Evolutionary conservation across 2,888 invertebrate genomes (phyloP).

Genomic region (Drosophila borborema): DNA sequence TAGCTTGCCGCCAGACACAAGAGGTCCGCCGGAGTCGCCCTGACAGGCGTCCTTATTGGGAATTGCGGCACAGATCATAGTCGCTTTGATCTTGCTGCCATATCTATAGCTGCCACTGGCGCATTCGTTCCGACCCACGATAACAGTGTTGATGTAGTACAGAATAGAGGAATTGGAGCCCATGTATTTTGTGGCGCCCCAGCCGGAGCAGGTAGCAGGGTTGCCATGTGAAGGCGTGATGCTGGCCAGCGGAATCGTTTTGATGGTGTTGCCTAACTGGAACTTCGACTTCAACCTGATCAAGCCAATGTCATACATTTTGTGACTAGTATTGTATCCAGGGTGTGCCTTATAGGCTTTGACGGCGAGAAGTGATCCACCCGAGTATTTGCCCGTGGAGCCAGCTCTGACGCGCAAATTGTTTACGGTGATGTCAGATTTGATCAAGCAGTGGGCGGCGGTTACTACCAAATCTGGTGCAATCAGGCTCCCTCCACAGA

Average conservation of each 20-base stretch:
- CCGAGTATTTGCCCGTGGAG: constrained; percentile 30
- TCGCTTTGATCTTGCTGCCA: constrained; percentile 47
- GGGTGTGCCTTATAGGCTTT: constrained; percentile 42
- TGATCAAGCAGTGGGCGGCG: constrained; percentile 87
- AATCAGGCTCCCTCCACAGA: constrained; percentile 87
- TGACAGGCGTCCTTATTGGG: constrained; percentile 76
- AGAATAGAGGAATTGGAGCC: constrained; percentile 35
- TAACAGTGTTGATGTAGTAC: constrained; percentile 45
- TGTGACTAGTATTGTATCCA: constrained; percentile 15
- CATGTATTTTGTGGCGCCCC: constrained; percentile 47
- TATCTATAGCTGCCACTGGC: constrained; percentile 83
- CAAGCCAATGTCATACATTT: constrained; percentile 51
- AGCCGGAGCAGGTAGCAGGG: constrained; percentile 48
- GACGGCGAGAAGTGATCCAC: constrained; percentile 38
- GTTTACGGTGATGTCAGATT: constrained; percentile 15
- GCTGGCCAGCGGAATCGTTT: constrained; percentile 48
- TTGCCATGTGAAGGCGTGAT: constrained; percentile 37
- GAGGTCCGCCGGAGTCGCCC: constrained; percentile 83
- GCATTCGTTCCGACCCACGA: constrained; percentile 81
- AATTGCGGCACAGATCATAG: constrained; percentile 76
- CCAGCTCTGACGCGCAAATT: constrained; percentile 51
- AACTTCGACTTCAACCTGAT: constrained; percentile 40
- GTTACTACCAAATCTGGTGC: constrained; percentile 86
- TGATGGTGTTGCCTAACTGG: constrained; percentile 35
- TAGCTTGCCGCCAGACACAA: constrained; percentile 60